Evolutionary conservation across 2,888 invertebrate genomes (phyloP).

Genomic region (Lypha dubia): DNA sequence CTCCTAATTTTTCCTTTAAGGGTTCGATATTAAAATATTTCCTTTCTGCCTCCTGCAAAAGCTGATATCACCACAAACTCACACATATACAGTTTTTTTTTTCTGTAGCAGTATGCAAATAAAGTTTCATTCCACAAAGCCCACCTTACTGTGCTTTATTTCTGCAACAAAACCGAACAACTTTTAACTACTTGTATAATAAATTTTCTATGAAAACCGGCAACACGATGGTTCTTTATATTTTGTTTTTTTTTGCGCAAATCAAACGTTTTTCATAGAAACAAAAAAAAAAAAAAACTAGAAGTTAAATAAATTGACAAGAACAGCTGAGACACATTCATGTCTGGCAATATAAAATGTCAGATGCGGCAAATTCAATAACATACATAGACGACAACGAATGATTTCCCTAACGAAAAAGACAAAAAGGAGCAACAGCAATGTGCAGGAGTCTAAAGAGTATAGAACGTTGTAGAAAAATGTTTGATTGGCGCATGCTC

Average conservation of each 20-base stretch:
- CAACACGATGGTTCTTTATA: constrained; percentile 59
- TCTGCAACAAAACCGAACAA: neutral
- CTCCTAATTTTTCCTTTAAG: neutral
- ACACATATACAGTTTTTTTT: neutral
- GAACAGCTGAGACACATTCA: constrained; percentile 71
- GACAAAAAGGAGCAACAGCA: constrained; percentile 40
- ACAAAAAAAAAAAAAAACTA: constrained; percentile 22
- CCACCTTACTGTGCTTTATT: neutral
- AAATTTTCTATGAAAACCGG: constrained; percentile 60
- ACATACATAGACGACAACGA: constrained; percentile 46
- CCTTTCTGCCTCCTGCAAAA: neutral
- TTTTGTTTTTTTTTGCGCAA: constrained; percentile 1
- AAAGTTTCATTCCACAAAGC: neutral
- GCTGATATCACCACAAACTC: neutral
- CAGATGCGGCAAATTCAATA: constrained; percentile 68
- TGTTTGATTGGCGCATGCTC: constrained; percentile 69
- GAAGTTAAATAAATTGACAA: constrained; percentile 69
- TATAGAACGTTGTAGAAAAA: constrained; percentile 40
- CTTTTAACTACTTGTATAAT: constrained; percentile 12
- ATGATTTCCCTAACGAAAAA: constrained; percentile 46
- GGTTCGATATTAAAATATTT: neutral
- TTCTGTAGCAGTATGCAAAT: constrained; percentile 10
- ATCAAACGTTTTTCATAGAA: constrained; percentile 2
- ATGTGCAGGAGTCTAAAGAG: neutral
- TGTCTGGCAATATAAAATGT: constrained; percentile 68